Base-by-base conservation (phyloP, 2,888 invertebrate species). In the Lamproptera curius region DNA sequence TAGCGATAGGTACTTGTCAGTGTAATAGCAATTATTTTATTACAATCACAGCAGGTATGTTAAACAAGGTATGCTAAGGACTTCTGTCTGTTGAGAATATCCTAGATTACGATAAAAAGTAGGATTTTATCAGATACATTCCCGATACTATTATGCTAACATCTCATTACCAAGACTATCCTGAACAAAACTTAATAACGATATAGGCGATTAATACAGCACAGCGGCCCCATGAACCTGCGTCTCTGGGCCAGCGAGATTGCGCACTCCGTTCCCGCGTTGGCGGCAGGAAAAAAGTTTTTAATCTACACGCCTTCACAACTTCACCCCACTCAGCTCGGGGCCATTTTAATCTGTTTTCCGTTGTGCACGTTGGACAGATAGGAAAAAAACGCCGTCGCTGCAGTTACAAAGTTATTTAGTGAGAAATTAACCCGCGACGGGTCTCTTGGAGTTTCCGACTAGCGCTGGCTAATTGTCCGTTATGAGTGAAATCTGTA, bases 331-430 rank as follows among this genome's bases (percentile, higher is more conserved):
- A 61, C 72, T 67, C 65, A 69, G 81, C 83, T 65, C 54, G 62
- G 53, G 78, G 83, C 76, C 67, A 73, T 84, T 85, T 85, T 83
- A 85, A 85, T 84, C 78, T 82, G 70, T 79, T 79, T 73, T 65
- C 71, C 63, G 59, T 63, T 67, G 60, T 62, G 63, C 59, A 69
- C 20, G n/a, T n/a, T 67, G 67, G 70, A 70, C 68, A 63, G 60
- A 74, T 68, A 70, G 73, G 75, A 70, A n/a, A n/a, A 67, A 67
- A 56, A 54, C 50, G 37, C 41, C 43, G 41, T 49, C 31, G 48
- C 49, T 46, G 59, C 59, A 59, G 57, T 61, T 63, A 64, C 63
- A 65, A 67, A 72, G 66, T 73, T 65, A 65, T 74, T 73, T 70
- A 64, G 62, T 55, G 53, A 56, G 56, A 63, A 67, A 70, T 67